Conservation (phyloP, 2,113 vertebrate species). For the Glaucidium brasilianum region DNA sequence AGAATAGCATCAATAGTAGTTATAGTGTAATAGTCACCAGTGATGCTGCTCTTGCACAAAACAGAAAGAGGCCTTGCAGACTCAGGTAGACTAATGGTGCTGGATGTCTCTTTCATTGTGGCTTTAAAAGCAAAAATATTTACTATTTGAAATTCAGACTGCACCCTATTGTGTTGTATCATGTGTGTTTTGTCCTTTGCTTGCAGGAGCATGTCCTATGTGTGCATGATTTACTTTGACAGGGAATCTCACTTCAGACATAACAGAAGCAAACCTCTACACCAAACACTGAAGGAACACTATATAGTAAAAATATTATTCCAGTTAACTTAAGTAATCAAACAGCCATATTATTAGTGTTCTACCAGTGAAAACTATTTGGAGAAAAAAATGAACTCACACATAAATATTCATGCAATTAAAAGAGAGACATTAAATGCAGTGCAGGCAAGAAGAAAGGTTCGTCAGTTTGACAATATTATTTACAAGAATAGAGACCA, state of each 20-base stretch:
- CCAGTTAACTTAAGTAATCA: not conserved
- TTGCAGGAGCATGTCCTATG: not conserved
- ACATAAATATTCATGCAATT: not conserved
- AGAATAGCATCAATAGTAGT: not conserved
- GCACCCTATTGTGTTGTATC: fast-evolving
- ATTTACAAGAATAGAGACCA: not conserved
- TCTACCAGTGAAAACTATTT: not conserved
- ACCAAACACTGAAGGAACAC: not conserved
- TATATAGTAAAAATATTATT: not conserved
- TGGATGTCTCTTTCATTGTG: not conserved
- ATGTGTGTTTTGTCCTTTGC: not conserved
- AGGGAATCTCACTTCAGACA: not conserved
- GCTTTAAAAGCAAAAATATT: not conserved
- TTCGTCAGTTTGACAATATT: not conserved
- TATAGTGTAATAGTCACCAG: not conserved
- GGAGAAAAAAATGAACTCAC: not conserved
- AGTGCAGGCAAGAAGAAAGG: not conserved
- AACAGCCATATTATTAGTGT: not conserved
- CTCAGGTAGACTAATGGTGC: not conserved
- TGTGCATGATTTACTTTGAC: not conserved
- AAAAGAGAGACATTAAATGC: not conserved
- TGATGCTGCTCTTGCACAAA: not conserved
- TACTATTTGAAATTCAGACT: not conserved
- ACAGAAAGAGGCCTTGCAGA: not conserved
- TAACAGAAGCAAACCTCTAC: not conserved